Base-by-base conservation (phyloP, 2,888 invertebrate species). In the Agrochola macilenta region DNA sequence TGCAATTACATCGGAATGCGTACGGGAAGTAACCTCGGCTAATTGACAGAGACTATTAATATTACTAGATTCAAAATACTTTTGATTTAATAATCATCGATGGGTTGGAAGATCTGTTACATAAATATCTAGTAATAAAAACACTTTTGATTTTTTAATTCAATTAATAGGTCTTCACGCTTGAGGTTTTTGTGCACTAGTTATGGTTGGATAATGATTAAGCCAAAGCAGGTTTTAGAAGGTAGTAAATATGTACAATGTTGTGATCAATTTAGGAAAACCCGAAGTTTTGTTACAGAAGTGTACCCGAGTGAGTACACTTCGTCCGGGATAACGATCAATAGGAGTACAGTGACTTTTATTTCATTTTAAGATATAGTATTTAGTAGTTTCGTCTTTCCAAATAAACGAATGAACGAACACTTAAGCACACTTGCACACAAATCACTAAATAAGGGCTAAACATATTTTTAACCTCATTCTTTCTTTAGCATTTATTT, bases 1-100 rank as follows among this genome's bases (percentile, higher is more conserved):
- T 30, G 52, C 26, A 9, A 35, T 60, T 35, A 46, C 17, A 52
- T 60, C 4, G 58, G 65, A 66, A 79, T 74, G 20, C 43, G n/a
- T 39, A 23, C 58, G 57, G 69, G 74, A 80, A 82, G 61, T 61
- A 23, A 68, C n/a, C 58, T 68, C n/a, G 23, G 20, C 23, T 52
- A 26, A 64, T 60, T 46, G 58, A 35, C 23, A 26, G 3, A 54
- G 1, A 68, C 23, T 39, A 74, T 60, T 49, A 54, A 81, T 81
- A n/a, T 49, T 23, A 58, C n/a, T 30, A n/a, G 30, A 20, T 39
- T 23, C 12, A 1, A 46, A 66, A 63, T 54, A 57, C 11, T 57
- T 49, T 65, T 54, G 14, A 74, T 66, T 52, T 23, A 3, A 35
- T n/a, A 54, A 39, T 39, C 12, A 64, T 30, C 35, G 7, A 60